Evolutionary conservation across 2,888 invertebrate genomes (phyloP).

Genomic region (Sinopyrophorus schimmeli): DNA sequence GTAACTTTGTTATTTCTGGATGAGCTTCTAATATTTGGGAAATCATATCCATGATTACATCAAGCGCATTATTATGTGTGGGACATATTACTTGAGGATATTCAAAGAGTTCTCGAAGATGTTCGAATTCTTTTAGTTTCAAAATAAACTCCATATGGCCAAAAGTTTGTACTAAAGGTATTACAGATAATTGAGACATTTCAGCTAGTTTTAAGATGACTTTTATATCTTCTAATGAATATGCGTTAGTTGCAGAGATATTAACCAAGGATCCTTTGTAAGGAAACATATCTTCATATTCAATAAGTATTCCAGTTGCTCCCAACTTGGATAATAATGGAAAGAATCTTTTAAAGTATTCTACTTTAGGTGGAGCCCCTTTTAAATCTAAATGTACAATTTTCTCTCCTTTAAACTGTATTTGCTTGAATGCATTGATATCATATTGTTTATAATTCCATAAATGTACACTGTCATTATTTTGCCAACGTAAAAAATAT

Average conservation of each 20-base stretch:
- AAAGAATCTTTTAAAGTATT: conserved; percentile 65
- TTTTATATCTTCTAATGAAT: conserved; percentile 60
- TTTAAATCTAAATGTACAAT: conserved; percentile 85
- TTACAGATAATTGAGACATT: conserved; percentile 65
- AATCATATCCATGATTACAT: conserved; percentile 68
- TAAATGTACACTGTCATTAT: background rate
- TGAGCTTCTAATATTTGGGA: conserved; percentile 68
- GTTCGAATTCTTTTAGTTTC: conserved; percentile 68
- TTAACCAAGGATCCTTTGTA: conserved; percentile 62
- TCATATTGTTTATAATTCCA: conserved; percentile 7
- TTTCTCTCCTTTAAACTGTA: conserved; percentile 53
- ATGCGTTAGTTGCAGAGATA: conserved; percentile 67
- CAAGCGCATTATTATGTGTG: conserved; percentile 60
- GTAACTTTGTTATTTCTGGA: conserved; percentile 59
- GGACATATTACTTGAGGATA: conserved; percentile 74
- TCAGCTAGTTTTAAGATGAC: conserved; percentile 60
- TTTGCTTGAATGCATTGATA: conserved; percentile 3
- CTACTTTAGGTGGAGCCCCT: conserved; percentile 75
- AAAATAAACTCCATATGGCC: conserved; percentile 82
- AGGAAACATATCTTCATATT: conserved; percentile 90
- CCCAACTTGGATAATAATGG: conserved; percentile 65
- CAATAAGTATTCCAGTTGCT: conserved; percentile 78
- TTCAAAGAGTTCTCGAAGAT: conserved; percentile 66
- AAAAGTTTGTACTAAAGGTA: conserved; percentile 84
- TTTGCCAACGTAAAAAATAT: conserved; percentile 13